A percentile compares a stretch with the other conserved stretches of the same genome.
Evolutionary conservation across 2,113 vertebrate species (phyloP).

Genomic region (Ameiurus melas): DNA sequence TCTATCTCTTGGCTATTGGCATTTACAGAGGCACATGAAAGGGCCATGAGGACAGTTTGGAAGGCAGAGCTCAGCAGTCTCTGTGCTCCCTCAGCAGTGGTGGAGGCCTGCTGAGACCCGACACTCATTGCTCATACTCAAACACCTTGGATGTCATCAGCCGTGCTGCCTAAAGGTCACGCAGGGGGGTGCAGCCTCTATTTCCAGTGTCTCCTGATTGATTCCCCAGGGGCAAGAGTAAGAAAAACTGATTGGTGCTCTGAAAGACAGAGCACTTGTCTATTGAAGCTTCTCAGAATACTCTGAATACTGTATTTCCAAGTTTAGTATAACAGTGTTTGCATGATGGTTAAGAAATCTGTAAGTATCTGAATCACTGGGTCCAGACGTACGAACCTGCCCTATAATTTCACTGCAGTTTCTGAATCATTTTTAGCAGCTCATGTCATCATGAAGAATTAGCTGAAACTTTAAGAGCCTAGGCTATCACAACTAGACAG

Average conservation of each 20-base stretch:
- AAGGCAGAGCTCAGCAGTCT: slow-evolving; percentile 48
- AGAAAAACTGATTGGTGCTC: slow-evolving; percentile 30
- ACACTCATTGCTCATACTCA: slow-evolving; percentile 36
- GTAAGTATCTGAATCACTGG: background rate
- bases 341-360: background rate
- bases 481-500: background rate
- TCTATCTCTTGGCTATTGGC: slow-evolving; percentile 43
- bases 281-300: background rate
- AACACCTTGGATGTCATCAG: slow-evolving; percentile 52
- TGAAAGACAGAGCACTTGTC: slow-evolving; percentile 3
- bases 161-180: slow-evolving; percentile 59
- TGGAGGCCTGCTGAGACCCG: slow-evolving; percentile 47
- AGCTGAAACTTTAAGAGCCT: background rate
- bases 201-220: slow-evolving; percentile 39
- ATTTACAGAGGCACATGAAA: slow-evolving; percentile 55
- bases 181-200: slow-evolving; percentile 25
- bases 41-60: slow-evolving; percentile 25
- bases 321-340: background rate
- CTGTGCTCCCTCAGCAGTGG: slow-evolving; percentile 41
- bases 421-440: background rate
- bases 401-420: background rate
- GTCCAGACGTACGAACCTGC: background rate
- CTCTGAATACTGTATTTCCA: background rate
- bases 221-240: slow-evolving; percentile 38
- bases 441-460: background rate